Evolutionary conservation across 2,797 vertebrate genomes (phyloP), one percentile per base, ranked within the genome.

Genomic region (Podargus strigoides): DNA sequence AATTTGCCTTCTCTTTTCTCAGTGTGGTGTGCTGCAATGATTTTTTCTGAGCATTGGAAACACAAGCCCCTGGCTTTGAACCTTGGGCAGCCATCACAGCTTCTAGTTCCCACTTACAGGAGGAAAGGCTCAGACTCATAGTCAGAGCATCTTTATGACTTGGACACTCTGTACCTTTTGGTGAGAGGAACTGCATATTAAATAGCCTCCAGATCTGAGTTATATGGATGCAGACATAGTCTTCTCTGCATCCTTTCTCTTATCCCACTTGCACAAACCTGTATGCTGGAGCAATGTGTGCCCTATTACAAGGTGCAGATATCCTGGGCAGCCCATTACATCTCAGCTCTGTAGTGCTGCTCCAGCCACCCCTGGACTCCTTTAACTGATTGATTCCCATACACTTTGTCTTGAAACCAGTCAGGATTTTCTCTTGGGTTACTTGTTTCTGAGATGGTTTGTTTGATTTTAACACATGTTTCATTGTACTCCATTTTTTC

Each of bases 281-380:
- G 0, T 52, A 20, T 10, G 18, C 8, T 46, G 42, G 37, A 68
- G 49, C 55, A 74, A 62, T 2, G 17, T 1, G 2, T 30, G 11
- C 8, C 12, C 8, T 50, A 12, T 15, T 21, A 7, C 9, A 42
- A 56, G 24, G 53, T 6, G 42, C n/a, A n/a, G 22, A 17, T 36
- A 23, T 34, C 42, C 34, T 32, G 49, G 67, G 23, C 36, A 67
- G 30, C 13, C 9, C 3, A 1, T 39, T 34, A 44, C 37, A 27
- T 30, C 59, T 66, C 64, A 67, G 22, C 55, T 59, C 32, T 13
- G 20, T 21, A 22, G 34, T 41, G 17, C 58, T 72, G 39, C 20
- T 70, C 44, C 64, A 72, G 1, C 23, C 39, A 53, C 8, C 23
- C 30, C 27, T 32, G 10, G 9, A 21, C 8, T 4, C 9, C 39